Evolutionary conservation across 2,797 vertebrate species (phyloP).

Genomic region (Nyctibius grandis): DNA sequence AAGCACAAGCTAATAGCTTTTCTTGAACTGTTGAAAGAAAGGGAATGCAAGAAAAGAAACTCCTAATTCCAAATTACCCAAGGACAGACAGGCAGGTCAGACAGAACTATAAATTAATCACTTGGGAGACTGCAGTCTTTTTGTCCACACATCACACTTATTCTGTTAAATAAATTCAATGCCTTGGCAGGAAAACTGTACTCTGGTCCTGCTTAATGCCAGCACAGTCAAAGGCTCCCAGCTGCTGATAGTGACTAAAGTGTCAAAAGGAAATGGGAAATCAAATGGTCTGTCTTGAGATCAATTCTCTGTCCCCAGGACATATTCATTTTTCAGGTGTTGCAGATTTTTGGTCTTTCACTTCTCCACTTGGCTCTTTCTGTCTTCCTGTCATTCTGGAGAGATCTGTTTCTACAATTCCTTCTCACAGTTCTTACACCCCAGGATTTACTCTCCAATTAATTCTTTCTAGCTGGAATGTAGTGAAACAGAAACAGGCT

Average conservation of each 20-base stretch:
- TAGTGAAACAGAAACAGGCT: not conserved
- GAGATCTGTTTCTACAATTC: not conserved
- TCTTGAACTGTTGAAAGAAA: not conserved
- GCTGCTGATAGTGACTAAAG: not conserved
- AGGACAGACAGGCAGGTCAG: not conserved
- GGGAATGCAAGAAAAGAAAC: not conserved
- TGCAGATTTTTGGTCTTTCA: not conserved
- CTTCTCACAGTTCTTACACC: not conserved
- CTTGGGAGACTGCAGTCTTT: not conserved
- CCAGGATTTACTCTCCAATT: not conserved
- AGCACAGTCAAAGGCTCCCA: not conserved
- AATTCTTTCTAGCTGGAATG: not conserved
- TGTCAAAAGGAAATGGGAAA: not conserved
- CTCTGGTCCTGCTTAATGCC: not conserved
- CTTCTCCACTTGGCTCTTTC: not conserved
- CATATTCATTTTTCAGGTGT: not conserved
- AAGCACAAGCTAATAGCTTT: not conserved
- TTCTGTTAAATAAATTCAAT: not conserved
- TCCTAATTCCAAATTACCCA: not conserved
- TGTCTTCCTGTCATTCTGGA: not conserved
- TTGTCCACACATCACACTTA: not conserved
- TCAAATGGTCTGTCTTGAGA: not conserved
- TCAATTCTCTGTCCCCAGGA: not conserved
- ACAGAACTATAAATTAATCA: not conserved
- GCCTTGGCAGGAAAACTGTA: not conserved